Evolutionary conservation across 2,888 invertebrate species (phyloP).

Genomic region (Lepidonotus clava): DNA sequence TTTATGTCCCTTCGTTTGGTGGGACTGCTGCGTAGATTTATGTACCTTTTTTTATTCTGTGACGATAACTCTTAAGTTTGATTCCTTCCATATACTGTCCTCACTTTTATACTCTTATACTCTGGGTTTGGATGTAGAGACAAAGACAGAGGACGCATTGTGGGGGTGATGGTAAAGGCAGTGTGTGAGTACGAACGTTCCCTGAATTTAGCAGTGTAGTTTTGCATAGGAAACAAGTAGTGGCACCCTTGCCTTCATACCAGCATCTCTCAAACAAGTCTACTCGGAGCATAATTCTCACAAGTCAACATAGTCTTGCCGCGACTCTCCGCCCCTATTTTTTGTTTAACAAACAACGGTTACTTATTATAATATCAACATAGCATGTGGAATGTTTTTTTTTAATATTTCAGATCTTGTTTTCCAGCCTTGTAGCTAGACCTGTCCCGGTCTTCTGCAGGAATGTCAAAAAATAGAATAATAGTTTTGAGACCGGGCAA

Average conservation of each 20-base stretch:
- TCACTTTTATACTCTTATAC: not conserved
- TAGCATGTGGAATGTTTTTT: no score
- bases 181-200: conserved; percentile 6
- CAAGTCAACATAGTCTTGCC: no score
- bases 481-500: no score
- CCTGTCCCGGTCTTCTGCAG: no score
- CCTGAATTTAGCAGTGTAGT: conserved; percentile 1
- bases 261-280: no score
- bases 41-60: not conserved
- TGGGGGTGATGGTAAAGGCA: conserved; percentile 2
- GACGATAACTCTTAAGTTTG: not conserved
- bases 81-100: not conserved
- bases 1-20: not conserved
- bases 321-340: no score
- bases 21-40: conserved; percentile 31
- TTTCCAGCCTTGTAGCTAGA: no score
- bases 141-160: not conserved
- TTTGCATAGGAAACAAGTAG: conserved; percentile 32
- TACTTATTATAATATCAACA: no score
- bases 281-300: no score
- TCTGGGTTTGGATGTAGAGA: not conserved
- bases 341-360: no score
- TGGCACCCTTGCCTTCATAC: not conserved
- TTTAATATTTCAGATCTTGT: no score
- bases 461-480: no score